Percentiles rank a stretch among this genome's conserved stretches.
phyloP scores from a whole-genome alignment of 2,888 invertebrate species.

The Plebejus melissa region DNA sequence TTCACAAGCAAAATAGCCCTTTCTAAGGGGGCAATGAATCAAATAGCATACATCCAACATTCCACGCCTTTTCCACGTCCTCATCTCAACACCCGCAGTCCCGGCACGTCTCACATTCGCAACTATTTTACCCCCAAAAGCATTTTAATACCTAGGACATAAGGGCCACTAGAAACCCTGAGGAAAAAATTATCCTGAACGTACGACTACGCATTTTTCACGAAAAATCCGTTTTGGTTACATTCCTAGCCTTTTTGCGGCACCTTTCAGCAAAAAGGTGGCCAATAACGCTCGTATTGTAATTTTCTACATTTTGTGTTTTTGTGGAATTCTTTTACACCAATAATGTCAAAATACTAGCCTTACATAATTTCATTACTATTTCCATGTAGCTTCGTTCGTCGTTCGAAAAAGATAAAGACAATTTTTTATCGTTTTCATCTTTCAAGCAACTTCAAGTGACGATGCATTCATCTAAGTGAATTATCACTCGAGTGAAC shows the following conservation, averaged over 20 bases:
- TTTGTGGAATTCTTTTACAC: neutral
- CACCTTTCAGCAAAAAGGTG: conserved; percentile 9
- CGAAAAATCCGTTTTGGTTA: conserved; percentile 14
- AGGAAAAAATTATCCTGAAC: neutral
- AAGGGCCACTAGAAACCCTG: neutral
- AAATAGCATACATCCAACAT: conserved; percentile 14
- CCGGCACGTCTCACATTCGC: neutral
- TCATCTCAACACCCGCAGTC: conserved; percentile 11
- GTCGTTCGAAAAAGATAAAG: neutral
- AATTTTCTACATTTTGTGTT: neutral
- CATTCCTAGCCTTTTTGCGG: conserved; percentile 16
- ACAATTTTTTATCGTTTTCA: neutral
- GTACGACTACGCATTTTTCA: conserved; percentile 19
- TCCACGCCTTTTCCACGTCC: conserved; percentile 14
- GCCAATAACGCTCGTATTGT: neutral
- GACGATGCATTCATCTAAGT: neutral
- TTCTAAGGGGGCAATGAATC: neutral
- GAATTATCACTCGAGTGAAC: too few species aligned
- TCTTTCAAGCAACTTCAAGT: neutral
- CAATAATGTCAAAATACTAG: neutral
- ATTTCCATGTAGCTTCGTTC: neutral
- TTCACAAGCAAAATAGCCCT: neutral
- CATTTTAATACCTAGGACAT: neutral
- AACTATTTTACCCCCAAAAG: neutral
- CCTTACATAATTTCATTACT: neutral